Conservation (phyloP, 1,140 invertebrate genomes). For the Steinernema feltiae region DNA sequence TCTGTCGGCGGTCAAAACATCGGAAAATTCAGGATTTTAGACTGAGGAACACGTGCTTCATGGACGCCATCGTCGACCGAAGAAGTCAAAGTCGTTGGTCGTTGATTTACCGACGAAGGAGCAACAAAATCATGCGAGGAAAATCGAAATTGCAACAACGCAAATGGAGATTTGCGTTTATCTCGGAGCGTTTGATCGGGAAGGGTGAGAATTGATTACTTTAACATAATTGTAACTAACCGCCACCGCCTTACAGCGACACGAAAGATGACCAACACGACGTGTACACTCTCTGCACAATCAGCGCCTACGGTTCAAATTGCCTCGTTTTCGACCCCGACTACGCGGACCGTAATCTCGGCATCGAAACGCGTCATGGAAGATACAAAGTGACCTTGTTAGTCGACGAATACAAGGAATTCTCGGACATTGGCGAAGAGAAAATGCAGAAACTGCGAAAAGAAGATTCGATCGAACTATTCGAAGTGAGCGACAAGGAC, state of each 20-base stretch:
- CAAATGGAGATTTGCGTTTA: neutral
- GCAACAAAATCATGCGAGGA: neutral
- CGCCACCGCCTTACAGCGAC: neutral
- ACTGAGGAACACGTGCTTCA: neutral
- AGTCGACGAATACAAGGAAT: neutral
- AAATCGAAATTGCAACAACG: neutral
- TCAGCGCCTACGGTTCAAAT: neutral
- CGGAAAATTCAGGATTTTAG: neutral
- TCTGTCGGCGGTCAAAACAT: neutral
- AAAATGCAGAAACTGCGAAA: neutral
- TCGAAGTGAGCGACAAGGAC: slow-evolving; percentile 32
- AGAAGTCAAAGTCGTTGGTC: neutral
- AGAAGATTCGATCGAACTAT: neutral
- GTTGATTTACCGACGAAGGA: neutral
- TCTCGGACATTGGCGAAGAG: neutral
- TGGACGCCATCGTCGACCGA: neutral
- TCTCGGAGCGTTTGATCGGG: neutral
- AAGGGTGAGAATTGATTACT: neutral
- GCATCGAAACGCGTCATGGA: neutral
- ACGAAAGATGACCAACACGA: neutral
- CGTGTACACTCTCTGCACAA: neutral
- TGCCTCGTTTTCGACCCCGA: neutral
- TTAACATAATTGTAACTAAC: no score
- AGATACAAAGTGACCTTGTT: neutral
- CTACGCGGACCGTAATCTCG: neutral